phyloP scores from a whole-genome alignment of 2,888 invertebrate species.

The Hirtodrosophila cameraria region DNA sequence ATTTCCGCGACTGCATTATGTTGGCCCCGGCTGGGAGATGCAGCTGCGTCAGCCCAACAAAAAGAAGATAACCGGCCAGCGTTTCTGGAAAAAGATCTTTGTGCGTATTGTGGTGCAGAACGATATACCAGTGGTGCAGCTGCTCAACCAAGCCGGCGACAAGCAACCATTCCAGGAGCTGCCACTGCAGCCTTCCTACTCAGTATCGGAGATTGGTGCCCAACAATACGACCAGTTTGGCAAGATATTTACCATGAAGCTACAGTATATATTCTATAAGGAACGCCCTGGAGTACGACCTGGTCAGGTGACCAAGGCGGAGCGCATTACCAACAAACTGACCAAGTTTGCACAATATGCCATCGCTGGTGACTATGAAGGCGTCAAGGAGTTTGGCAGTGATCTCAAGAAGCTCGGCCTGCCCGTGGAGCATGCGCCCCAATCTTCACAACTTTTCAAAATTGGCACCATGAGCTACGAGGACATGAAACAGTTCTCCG shows the following conservation, averaged over 20 bases:
- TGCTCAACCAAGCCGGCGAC: constrained; percentile 92
- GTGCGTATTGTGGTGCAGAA: constrained; percentile 91
- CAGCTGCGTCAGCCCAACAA: constrained; percentile 97
- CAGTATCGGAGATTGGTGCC: constrained; percentile 96
- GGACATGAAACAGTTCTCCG: constrained; percentile 96
- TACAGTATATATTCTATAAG: constrained; percentile 98
- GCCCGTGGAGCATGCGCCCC: constrained; percentile 98
- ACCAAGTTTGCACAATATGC: constrained; percentile 97
- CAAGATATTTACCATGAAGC: constrained; percentile 98
- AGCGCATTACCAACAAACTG: constrained; percentile 94
- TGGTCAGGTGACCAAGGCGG: constrained; percentile 97
- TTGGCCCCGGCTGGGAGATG: constrained; percentile 97
- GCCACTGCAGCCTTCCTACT: constrained; percentile 96
- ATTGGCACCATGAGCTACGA: constrained; percentile 95
- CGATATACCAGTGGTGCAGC: constrained; percentile 93
- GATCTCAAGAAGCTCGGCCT: constrained; percentile 96
- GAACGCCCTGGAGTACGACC: constrained; percentile 98
- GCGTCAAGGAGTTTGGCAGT: constrained; percentile 96
- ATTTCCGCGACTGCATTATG: constrained; percentile 91
- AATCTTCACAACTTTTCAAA: constrained; percentile 97
- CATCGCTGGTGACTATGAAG: constrained; percentile 96
- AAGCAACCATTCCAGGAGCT: constrained; percentile 98
- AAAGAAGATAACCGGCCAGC: constrained; percentile 96
- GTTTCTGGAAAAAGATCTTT: constrained; percentile 99
- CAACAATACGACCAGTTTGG: constrained; percentile 99